Evolutionary conservation across 23 tunicate genomes (phyloP).

Genomic region (Diplosoma virens): DNA sequence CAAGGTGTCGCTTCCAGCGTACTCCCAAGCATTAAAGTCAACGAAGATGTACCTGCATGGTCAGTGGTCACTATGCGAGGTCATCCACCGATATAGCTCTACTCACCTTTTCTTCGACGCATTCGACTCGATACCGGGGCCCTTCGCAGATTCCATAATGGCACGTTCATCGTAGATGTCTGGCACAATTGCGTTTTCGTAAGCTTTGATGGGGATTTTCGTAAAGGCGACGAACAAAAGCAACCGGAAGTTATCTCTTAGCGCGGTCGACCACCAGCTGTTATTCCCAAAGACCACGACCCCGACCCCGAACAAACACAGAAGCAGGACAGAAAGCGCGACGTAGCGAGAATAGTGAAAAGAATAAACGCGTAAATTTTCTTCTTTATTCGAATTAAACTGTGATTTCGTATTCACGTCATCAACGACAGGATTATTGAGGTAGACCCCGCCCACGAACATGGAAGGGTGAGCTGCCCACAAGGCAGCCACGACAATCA

Average conservation of each 20-base stretch:
- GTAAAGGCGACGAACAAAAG: conserved; percentile 24
- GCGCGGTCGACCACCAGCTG: conserved; percentile 20
- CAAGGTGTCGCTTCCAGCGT: conserved; percentile 82
- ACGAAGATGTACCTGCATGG: conserved; percentile 55
- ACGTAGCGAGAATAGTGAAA: conserved; percentile 1
- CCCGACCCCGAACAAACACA: background rate
- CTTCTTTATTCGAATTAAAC: too few species aligned
- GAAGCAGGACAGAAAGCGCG: background rate
- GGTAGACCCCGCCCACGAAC: background rate
- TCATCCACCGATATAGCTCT: background rate
- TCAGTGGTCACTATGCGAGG: background rate
- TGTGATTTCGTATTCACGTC: background rate
- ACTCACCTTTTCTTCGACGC: conserved; percentile 3
- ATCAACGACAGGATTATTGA: background rate
- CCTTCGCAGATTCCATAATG: conserved; percentile 1
- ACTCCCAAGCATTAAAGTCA: conserved; percentile 88
- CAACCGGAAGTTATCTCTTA: background rate
- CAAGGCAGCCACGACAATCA: background rate
- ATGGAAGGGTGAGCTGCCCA: conserved; percentile 19
- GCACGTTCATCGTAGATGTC: background rate
- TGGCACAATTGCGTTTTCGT: conserved; percentile 1
- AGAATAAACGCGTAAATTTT: background rate
- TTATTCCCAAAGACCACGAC: conserved; percentile 25
- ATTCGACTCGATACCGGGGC: background rate
- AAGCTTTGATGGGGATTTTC: conserved; percentile 13